Evolutionary conservation across 2,113 vertebrate species (phyloP), one percentile per base, ranked within the genome.

Genomic region (Hirundichthys speculiger): DNA sequence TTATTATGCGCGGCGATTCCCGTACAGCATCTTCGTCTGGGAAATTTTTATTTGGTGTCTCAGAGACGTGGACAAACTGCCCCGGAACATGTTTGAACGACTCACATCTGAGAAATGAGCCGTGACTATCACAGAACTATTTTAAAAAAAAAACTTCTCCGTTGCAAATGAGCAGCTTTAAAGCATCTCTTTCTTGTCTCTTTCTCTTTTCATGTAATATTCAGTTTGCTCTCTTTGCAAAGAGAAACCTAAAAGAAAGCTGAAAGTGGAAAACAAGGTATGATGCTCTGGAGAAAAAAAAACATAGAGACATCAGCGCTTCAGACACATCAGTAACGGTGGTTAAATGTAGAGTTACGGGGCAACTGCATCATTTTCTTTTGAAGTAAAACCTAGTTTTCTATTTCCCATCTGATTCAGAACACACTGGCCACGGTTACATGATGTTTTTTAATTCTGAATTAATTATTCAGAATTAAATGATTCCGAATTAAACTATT

Each of bases 131-230:
- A 42, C 53, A 39, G 42, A 4, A 1, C 40, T 57, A 56, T 49
- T 34, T n/a, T n/a, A n/a, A 34, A 24, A 56, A 75, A 68, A 40
- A 68, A 66, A 51, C 38, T 71, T 79, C 56, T 62, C 43, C 13
- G 45, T 61, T 55, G 79, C 75, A 86, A 75, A 83, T 77, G 62
- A 80, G 71, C 13, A 68, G 39, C 75, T 77, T 81, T 83, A 79
- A 82, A 79, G 79, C 40, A 12, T 57, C n/a, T 75, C 40, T 58
- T 34, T 34, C 30, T 34, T n/a, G n/a, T 34, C 30, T 34, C 19
- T 20, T 22, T 79, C 43, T 71, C 58, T 63, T 80, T 85, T 84
- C 69, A 80, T 84, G 75, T 74, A 77, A 83, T 78, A 82, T 86
- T 82, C 77, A 73, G 82, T 83, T 77, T 82, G 68, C 69, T 85